Conservation (phyloP, 1,140 invertebrate species). For the Philopotamus ludificatus region DNA sequence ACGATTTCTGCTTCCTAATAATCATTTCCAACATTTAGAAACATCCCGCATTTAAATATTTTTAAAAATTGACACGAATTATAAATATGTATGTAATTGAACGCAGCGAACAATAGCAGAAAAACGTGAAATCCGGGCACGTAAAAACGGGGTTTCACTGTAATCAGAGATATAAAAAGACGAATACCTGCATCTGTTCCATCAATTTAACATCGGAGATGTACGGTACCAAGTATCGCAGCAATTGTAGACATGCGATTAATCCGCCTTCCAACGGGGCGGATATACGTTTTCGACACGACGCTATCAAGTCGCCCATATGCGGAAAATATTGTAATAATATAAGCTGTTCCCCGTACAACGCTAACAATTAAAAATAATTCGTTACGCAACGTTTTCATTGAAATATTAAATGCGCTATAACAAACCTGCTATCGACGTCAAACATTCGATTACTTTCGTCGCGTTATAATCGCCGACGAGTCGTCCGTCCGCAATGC, state of each 20-base stretch:
- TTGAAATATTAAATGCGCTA: conserved; percentile 19
- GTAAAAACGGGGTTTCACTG: too few relatives aligned
- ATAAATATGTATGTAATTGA: too few relatives aligned
- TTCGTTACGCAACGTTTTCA: background rate
- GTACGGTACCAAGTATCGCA: conserved; percentile 78
- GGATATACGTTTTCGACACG: conserved; percentile 76
- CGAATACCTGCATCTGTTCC: conserved; percentile 75
- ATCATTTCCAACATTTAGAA: too few relatives aligned
- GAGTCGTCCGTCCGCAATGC: conserved; percentile 60
- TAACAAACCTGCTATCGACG: conserved; percentile 71
- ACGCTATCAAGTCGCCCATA: conserved; percentile 77
- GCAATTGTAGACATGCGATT: conserved; percentile 77
- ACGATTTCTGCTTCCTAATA: too few relatives aligned
- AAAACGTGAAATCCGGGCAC: too few relatives aligned
- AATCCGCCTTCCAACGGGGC: conserved; percentile 84
- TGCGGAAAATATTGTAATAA: conserved; percentile 93
- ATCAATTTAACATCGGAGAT: conserved; percentile 83
- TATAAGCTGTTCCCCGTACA: conserved; percentile 93
- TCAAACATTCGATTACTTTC: conserved; percentile 85
- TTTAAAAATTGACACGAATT: too few relatives aligned
- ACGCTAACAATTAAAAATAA: conserved; percentile 54
- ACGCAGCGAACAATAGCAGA: too few relatives aligned
- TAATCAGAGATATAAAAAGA: background rate
- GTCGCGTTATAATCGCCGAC: conserved; percentile 79
- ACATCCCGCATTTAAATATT: too few relatives aligned